Evolutionary conservation across 2,797 vertebrate species (phyloP), one percentile per base, ranked within the genome.

Genomic region (Myotis daubentonii): DNA sequence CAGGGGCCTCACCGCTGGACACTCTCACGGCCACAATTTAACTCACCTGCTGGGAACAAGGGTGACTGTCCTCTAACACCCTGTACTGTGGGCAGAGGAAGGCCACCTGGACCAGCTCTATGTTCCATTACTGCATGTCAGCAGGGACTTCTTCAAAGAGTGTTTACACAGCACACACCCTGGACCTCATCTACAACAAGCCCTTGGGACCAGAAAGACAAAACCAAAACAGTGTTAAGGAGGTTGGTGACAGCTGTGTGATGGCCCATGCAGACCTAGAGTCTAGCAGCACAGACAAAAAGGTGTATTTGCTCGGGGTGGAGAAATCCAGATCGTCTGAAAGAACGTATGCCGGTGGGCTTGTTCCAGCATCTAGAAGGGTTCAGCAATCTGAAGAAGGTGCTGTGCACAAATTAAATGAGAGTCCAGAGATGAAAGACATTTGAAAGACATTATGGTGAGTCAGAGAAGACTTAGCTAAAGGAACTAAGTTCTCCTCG

Each of bases 111-210:
- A 10, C 3, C 19, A 30, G 13, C 51, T 83, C 85, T 33, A 8
- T n/a, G 1, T 23, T 28, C 74, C 15, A 1, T 5, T 38, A 22
- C 30, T 0, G 3, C 30, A 30, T 30, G 38, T 36, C 55, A 38
- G 4, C 19, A 0, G 8, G 51, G n/a, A 9, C 5, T 53, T 41
- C 30, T 7, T 49, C 57, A 8, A n/a, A n/a, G 15, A 10, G 19
- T 28, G 0, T 19, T n/a, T 10, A 30, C 33, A 33, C 51, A 76
- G 33, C 28, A 5, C 16, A 22, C 55, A 28, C 5, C 8, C 68
- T 17, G n/a, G 19, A 25, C 49, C 25, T 65, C 41, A 13, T 6
- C n/a, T 23, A 1, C 1, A 19, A 9, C 30, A 15, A 65, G 23
- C 47, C 15, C 28, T 20, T 19, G 30, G 49, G 33, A 11, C 49